Evolutionary conservation across 1,140 invertebrate genomes (phyloP).

Genomic region (Drosophila bocki): DNA sequence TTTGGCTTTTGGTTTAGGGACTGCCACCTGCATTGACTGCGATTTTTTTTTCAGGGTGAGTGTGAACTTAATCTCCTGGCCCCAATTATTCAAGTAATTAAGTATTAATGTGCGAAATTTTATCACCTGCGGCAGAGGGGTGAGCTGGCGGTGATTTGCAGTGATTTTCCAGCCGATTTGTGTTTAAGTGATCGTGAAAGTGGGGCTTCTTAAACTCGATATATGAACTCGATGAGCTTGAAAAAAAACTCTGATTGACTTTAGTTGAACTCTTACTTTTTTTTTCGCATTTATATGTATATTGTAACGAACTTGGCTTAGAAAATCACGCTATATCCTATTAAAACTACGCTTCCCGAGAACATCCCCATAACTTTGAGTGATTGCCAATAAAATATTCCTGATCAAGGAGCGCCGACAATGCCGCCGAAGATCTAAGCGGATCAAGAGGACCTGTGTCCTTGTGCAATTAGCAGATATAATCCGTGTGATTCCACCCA

Average conservation of each 20-base stretch:
- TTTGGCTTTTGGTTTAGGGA: slow-evolving; percentile 25
- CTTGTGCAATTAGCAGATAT: slow-evolving; percentile 72
- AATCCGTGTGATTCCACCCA: slow-evolving; percentile 79
- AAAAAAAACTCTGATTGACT: neutral
- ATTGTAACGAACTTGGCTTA: too few relatives aligned
- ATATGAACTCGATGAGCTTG: neutral
- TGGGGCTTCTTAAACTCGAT: slow-evolving; percentile 51
- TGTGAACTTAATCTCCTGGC: slow-evolving; percentile 79
- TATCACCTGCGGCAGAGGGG: slow-evolving; percentile 69
- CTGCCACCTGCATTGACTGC: slow-evolving; percentile 65
- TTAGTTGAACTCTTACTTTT: neutral
- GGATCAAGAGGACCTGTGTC: neutral
- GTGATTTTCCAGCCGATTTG: slow-evolving; percentile 81
- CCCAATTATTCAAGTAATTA: slow-evolving; percentile 84
- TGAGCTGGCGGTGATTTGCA: slow-evolving; percentile 21
- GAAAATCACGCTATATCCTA: neutral
- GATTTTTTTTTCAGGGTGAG: slow-evolving; percentile 33
- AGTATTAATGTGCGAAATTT: slow-evolving; percentile 82
- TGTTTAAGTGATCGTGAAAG: slow-evolving; percentile 65
- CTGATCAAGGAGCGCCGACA: slow-evolving; percentile 50
- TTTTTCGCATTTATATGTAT: neutral
- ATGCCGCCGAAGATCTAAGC: slow-evolving; percentile 39
- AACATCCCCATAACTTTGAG: slow-evolving; percentile 21
- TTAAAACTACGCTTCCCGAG: neutral
- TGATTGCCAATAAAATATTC: slow-evolving; percentile 43